Conservation (phyloP, 2,797 vertebrate species). For the Helarctos malayanus region DNA sequence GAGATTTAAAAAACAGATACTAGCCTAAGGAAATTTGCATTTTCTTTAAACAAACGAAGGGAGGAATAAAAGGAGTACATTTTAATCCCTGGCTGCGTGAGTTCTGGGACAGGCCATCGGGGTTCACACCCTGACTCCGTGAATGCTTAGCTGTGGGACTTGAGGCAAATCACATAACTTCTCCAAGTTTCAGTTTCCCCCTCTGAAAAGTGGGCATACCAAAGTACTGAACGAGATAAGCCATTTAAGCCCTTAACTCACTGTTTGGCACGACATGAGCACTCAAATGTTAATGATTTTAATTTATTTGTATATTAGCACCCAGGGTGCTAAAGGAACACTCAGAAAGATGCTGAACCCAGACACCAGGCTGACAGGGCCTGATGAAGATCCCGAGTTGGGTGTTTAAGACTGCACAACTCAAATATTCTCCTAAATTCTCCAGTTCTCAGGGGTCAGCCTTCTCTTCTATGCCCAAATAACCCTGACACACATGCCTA, state of each 20-base stretch:
- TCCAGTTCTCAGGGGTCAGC: background rate
- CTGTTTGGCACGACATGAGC: background rate
- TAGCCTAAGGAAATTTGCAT: background rate
- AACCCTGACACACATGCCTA: background rate
- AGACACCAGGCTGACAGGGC: background rate
- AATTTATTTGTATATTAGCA: background rate
- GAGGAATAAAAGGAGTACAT: conserved; percentile 21
- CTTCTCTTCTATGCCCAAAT: background rate
- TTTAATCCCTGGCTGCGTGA: background rate
- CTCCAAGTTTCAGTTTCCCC: background rate
- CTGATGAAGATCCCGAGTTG: background rate
- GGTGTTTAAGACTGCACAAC: background rate
- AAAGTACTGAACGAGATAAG: background rate
- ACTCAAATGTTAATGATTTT: background rate
- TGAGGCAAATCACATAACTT: background rate
- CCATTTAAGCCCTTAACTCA: background rate
- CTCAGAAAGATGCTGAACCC: background rate
- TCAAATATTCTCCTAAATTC: background rate
- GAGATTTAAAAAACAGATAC: background rate
- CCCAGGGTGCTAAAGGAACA: background rate
- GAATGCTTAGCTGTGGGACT: background rate
- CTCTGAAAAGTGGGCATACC: background rate
- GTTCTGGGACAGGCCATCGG: background rate
- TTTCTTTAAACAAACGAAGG: background rate
- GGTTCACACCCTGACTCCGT: background rate